A percentile compares a stretch with the other conserved stretches of the same genome.
phyloP scores from a whole-genome alignment of 1,140 invertebrate genomes.

The Lepidostoma basale region DNA sequence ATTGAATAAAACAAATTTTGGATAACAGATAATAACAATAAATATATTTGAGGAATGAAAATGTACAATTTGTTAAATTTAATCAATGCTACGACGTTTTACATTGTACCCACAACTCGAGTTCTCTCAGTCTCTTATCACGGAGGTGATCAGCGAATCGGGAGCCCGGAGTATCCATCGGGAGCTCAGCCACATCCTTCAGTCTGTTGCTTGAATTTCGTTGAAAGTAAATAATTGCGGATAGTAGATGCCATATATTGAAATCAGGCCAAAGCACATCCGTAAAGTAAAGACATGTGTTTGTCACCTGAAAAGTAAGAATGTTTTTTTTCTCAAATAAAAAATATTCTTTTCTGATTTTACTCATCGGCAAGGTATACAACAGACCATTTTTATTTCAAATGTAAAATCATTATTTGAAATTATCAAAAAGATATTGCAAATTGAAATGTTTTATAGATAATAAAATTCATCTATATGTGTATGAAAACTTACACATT shows the following conservation, averaged over 20 bases:
- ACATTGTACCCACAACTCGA: not conserved
- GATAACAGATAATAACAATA: too few relatives aligned
- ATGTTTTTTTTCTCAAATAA: not conserved
- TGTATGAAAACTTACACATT: too few relatives aligned
- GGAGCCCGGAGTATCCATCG: not conserved
- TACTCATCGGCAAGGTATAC: too few relatives aligned
- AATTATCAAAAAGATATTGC: too few relatives aligned
- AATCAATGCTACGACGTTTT: not conserved
- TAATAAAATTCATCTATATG: too few relatives aligned
- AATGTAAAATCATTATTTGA: too few relatives aligned
- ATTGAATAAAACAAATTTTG: too few relatives aligned
- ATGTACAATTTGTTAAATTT: slow-evolving; percentile 3
- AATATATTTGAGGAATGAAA: not conserved
- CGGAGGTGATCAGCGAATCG: not conserved
- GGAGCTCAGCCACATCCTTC: not conserved
- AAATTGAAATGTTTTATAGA: too few relatives aligned
- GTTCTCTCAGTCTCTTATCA: slow-evolving; percentile 16
- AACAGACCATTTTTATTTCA: too few relatives aligned
- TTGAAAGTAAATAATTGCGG: slow-evolving; percentile 87
- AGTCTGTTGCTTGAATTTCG: slow-evolving; percentile 46
- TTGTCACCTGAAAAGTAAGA: slow-evolving; percentile 62
- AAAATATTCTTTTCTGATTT: not conserved
- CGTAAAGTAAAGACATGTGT: slow-evolving; percentile 77
- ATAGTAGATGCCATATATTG: slow-evolving; percentile 86
- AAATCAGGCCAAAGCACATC: slow-evolving; percentile 94